These are phyloP conservation scores for Ceratoteleas bidentatus DNA, from an alignment of 1,140 invertebrate genomes.

Conservation along the genomic window DNA sequence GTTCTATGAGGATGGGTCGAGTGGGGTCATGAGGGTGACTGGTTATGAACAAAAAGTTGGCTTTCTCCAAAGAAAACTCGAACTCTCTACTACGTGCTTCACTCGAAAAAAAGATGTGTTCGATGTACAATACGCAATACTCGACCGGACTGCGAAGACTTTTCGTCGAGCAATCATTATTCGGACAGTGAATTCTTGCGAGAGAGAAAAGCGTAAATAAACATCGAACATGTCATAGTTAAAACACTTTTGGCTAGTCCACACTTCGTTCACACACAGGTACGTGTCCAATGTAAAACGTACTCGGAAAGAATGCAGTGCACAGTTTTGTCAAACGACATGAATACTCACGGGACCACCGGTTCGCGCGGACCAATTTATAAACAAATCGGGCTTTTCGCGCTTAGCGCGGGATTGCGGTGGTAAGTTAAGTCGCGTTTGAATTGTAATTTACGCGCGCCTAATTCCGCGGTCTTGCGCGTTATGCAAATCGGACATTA, in stretches of 20 bases:
- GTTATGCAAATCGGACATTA: too few species aligned
- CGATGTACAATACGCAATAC: conserved; percentile 66
- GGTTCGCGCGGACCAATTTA: neutral
- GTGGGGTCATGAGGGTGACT: neutral
- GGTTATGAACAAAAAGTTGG: conserved; percentile 42
- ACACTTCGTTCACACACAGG: conserved; percentile 67
- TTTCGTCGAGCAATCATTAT: conserved; percentile 1
- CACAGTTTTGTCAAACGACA: conserved; percentile 51
- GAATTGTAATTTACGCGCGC: too few species aligned
- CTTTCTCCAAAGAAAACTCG: conserved; percentile 41
- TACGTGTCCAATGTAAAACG: conserved; percentile 63
- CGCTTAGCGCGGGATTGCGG: too few species aligned
- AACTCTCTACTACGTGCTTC: conserved; percentile 73
- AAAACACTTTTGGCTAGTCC: conserved; percentile 64
- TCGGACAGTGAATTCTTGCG: conserved; percentile 32
- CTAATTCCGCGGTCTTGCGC: too few species aligned
- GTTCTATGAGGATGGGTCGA: too few species aligned
- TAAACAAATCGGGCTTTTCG: neutral
- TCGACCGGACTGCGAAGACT: conserved; percentile 10
- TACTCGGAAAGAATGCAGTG: conserved; percentile 70
- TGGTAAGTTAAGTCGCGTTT: neutral
- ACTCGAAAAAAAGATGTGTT: conserved; percentile 72
- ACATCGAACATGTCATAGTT: conserved; percentile 68
- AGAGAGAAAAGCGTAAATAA: conserved; percentile 63
- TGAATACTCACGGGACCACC: conserved; percentile 59